Evolutionary conservation across 1,140 invertebrate species (phyloP).

Genomic region (Drosophila takahashii): DNA sequence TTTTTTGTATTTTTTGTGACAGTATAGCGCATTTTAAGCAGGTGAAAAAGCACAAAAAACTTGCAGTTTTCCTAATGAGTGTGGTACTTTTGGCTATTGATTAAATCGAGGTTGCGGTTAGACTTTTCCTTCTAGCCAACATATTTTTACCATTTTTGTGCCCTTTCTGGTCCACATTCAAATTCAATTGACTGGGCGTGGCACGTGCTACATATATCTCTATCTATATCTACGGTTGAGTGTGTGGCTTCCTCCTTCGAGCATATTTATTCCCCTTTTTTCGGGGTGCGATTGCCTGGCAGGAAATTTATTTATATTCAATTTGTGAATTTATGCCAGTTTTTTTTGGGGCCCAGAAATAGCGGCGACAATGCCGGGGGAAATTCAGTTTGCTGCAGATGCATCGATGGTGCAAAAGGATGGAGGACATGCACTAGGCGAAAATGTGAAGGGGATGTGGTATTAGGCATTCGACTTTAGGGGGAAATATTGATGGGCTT

Average conservation of each 20-base stretch:
- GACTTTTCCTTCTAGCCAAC: conserved; percentile 33
- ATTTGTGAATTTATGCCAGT: conserved; percentile 74
- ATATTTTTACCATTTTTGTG: conserved; percentile 56
- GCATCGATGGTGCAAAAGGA: conserved; percentile 30
- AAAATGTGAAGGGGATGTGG: conserved; percentile 9
- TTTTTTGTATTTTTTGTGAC: conserved; percentile 5
- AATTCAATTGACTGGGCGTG: conserved; percentile 71
- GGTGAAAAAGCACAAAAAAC: conserved; percentile 42
- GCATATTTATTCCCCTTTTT: conserved; percentile 62
- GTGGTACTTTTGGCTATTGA: conserved; percentile 51
- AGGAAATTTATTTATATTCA: conserved; percentile 83
- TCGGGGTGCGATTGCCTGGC: conserved; percentile 39
- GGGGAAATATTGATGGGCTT: conserved; percentile 14
- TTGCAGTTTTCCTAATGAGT: conserved; percentile 61
- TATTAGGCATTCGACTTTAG: not conserved
- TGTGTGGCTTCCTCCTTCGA: conserved; percentile 31
- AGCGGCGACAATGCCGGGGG: conserved; percentile 44
- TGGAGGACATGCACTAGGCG: conserved; percentile 18
- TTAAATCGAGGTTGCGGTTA: conserved; percentile 27
- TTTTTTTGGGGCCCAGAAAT: conserved; percentile 20
- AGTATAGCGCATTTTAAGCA: conserved; percentile 48
- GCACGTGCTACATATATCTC: conserved; percentile 53
- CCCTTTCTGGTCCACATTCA: conserved; percentile 31
- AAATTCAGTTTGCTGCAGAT: conserved; percentile 61
- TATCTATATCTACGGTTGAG: conserved; percentile 24